A percentile compares a stretch with the other conserved stretches of the same genome.
These are phyloP conservation scores for Heterotilapia buettikoferi DNA, from an alignment of 2,113 vertebrate species.

Conservation along the genomic window DNA sequence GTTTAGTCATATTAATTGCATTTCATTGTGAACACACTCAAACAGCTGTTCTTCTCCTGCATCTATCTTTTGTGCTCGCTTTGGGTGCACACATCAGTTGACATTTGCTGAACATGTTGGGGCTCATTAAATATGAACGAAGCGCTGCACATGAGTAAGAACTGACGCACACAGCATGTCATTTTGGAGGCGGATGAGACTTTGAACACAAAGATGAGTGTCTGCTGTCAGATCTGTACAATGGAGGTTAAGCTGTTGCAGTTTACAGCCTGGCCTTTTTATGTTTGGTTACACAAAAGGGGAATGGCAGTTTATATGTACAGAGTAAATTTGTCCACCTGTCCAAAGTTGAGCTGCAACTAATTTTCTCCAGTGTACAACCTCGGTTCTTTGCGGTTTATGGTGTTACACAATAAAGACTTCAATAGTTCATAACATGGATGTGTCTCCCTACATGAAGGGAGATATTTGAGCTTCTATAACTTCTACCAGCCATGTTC, in stretches of 20 bases:
- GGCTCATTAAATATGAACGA: conserved; percentile 45
- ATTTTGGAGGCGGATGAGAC: conserved; percentile 15
- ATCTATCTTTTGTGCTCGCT: background rate
- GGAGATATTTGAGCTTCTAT: background rate
- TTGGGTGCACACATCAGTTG: background rate
- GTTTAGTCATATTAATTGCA: background rate
- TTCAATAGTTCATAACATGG: background rate
- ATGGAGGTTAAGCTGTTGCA: background rate
- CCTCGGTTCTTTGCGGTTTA: rapidly evolving
- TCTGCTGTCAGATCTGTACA: background rate
- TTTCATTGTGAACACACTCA: background rate
- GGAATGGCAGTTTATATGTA: background rate
- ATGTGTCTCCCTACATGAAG: rapidly evolving
- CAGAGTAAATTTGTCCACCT: background rate
- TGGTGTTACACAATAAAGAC: background rate
- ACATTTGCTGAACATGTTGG: conserved; percentile 34
- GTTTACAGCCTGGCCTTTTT: background rate
- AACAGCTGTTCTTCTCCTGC: conserved; percentile 6
- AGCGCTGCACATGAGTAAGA: conserved; percentile 20
- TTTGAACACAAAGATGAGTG: background rate
- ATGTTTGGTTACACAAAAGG: background rate
- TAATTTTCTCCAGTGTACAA: background rate
- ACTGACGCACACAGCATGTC: conserved; percentile 32
- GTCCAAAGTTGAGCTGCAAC: background rate
- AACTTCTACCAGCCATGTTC: rapidly evolving